Percentiles rank a stretch among this genome's conserved stretches.
Evolutionary conservation across 2,113 vertebrate genomes (phyloP).

Genomic region (Chlorodrepanis virens): DNA sequence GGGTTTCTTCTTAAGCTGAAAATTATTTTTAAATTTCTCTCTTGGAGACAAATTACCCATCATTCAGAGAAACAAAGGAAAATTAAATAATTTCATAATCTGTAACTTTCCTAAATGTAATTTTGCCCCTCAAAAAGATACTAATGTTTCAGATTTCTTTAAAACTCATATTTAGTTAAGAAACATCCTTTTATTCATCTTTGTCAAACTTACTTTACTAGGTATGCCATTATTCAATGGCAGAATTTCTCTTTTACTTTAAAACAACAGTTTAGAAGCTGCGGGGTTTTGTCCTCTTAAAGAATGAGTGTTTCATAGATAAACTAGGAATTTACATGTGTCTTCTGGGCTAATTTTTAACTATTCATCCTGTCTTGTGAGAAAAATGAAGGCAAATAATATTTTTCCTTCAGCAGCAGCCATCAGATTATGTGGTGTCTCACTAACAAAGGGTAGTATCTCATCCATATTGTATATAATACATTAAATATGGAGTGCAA

Average conservation of each 20-base stretch:
- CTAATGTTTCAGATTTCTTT: not conserved
- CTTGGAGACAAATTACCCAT: not conserved
- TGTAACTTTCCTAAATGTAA: not conserved
- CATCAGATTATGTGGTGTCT: not conserved
- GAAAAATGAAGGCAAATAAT: not conserved
- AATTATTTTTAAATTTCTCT: not conserved
- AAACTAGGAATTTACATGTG: not conserved
- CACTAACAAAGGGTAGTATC: not conserved
- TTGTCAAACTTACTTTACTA: not conserved
- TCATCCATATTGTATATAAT: not conserved
- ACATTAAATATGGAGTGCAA: not conserved
- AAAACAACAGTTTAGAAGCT: not conserved
- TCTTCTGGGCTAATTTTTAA: not conserved
- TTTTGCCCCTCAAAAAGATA: not conserved
- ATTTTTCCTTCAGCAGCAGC: not conserved
- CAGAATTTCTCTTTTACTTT: not conserved
- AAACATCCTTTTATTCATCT: not conserved
- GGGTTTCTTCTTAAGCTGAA: not conserved
- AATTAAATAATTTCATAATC: not conserved
- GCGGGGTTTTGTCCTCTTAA: not conserved
- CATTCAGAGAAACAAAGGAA: not conserved
- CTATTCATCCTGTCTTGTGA: not conserved
- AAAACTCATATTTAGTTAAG: not conserved
- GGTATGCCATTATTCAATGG: not conserved
- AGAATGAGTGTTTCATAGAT: not conserved